Evolutionary conservation across 1,140 invertebrate genomes (phyloP).

Genomic region (Mactra quadrangularis): DNA sequence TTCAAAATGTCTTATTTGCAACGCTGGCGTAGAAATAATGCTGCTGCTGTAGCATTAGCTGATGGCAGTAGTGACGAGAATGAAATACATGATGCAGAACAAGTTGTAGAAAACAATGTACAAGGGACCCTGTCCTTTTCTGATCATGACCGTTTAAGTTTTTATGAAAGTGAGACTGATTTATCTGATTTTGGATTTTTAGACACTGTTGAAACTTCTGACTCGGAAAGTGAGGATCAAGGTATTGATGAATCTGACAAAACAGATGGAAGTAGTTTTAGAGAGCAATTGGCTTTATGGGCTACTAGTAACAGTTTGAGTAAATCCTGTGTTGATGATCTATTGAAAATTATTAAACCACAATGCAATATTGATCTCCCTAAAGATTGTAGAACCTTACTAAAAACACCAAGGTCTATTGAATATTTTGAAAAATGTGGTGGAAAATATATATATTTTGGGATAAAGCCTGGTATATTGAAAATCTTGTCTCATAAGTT

Average conservation of each 20-base stretch:
- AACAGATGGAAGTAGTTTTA: background rate
- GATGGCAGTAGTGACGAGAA: constrained; percentile 4
- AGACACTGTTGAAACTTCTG: background rate
- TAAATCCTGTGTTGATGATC: background rate
- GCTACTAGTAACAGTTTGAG: background rate
- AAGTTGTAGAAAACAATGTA: background rate
- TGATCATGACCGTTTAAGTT: no score
- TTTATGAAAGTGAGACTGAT: background rate
- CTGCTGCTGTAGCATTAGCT: constrained; percentile 16
- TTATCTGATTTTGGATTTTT: background rate
- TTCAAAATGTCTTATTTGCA: constrained; percentile 18
- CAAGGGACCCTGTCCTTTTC: background rate
- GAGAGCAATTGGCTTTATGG: constrained; percentile 5
- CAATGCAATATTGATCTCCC: constrained; percentile 14
- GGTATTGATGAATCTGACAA: background rate
- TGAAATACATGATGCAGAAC: background rate
- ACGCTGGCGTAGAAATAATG: constrained; percentile 9
- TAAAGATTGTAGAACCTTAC: constrained; percentile 20
- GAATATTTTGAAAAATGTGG: constrained; percentile 17
- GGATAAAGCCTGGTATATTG: background rate
- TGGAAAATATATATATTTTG: constrained; percentile 35
- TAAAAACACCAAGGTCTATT: constrained; percentile 15
- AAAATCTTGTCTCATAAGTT: background rate
- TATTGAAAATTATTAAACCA: constrained; percentile 9
- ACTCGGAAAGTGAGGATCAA: background rate